Evolutionary conservation across 2,113 vertebrate genomes (phyloP).

Genomic region (Gavia stellata): DNA sequence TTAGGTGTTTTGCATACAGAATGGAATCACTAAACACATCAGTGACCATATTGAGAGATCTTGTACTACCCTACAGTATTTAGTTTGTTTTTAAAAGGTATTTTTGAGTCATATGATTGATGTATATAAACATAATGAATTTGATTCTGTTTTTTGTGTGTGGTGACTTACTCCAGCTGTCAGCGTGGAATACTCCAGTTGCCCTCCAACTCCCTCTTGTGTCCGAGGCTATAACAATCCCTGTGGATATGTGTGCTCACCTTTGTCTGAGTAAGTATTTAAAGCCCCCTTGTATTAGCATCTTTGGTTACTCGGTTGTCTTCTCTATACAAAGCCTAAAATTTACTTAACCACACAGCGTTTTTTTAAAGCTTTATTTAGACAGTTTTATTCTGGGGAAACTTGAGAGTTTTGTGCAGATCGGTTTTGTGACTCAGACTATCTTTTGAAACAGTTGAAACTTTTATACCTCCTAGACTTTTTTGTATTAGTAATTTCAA

Average conservation of each 20-base stretch:
- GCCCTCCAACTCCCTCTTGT: slow-evolving; percentile 35
- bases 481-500: too few relatives aligned
- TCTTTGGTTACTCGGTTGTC: background rate
- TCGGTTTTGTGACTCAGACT: background rate
- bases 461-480: background rate
- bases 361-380: background rate
- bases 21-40: background rate
- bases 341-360: background rate
- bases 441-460: background rate
- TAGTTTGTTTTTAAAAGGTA: background rate
- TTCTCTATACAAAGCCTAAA: background rate
- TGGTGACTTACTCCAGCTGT: slow-evolving; percentile 7
- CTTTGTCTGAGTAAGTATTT: slow-evolving; percentile 60
- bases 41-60: background rate
- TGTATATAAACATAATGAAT: background rate
- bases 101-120: background rate
- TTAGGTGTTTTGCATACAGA: background rate
- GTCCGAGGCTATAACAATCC: slow-evolving; percentile 64
- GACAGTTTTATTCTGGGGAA: background rate
- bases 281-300: too few relatives aligned
- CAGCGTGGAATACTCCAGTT: slow-evolving; percentile 64
- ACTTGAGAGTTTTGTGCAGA: background rate
- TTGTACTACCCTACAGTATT: background rate
- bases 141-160: background rate
- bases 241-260: slow-evolving; percentile 64